Conservation (phyloP, 2,797 vertebrate species). For the Betta splendens region DNA sequence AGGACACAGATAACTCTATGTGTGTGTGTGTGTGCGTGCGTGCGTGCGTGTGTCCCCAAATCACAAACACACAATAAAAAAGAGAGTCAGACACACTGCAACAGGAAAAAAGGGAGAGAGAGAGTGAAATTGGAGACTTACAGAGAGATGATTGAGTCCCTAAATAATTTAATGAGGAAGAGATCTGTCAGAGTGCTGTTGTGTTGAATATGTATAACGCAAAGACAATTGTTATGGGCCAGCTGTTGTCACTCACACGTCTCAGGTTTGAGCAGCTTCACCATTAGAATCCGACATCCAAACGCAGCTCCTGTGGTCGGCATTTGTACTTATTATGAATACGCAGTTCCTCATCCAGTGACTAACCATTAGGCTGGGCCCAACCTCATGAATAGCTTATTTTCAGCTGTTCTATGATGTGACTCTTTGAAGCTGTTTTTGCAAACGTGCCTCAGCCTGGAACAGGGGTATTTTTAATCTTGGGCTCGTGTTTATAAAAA, state of each 20-base stretch:
- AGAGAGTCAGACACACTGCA: conserved; percentile 7
- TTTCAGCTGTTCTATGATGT: conserved; percentile 38
- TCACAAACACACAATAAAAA: conserved; percentile 10
- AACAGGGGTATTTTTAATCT: conserved; percentile 54
- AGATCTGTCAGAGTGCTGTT: conserved; percentile 62
- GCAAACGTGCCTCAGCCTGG: conserved; percentile 30
- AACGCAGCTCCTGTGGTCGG: conserved; percentile 14
- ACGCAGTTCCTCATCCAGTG: conserved; percentile 23
- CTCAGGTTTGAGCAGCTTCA: conserved; percentile 33
- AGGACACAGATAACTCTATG: neutral
- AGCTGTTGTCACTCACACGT: conserved; percentile 62
- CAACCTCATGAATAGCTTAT: conserved; percentile 31
- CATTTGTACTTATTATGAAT: conserved; percentile 1
- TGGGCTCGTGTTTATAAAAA: conserved; percentile 48
- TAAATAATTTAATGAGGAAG: conserved; percentile 74
- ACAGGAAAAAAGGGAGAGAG: conserved; percentile 16
- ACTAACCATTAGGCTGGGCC: conserved; percentile 16
- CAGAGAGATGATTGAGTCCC: conserved; percentile 59
- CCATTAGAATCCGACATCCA: conserved; percentile 29
- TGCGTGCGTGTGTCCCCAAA: neutral
- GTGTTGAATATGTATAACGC: conserved; percentile 74
- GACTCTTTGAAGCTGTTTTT: conserved; percentile 56
- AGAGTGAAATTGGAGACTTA: conserved; percentile 34
- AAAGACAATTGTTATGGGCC: conserved; percentile 70
- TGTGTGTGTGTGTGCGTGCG: neutral